Percentiles rank a stretch among this genome's conserved stretches.
Conservation (phyloP, 2,888 invertebrate species). For the Ditula angustiorana region DNA sequence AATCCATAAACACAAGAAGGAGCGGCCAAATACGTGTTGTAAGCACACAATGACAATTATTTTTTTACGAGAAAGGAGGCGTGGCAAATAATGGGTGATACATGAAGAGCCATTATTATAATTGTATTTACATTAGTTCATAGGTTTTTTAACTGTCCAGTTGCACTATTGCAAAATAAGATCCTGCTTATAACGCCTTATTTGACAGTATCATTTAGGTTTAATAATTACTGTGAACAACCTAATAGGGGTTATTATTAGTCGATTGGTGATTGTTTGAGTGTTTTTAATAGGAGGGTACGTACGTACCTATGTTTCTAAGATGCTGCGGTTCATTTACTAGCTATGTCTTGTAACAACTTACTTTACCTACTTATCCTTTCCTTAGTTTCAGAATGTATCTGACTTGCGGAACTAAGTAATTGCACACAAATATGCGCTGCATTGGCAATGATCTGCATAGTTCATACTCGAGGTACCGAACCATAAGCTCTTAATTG, state of each 20-base stretch:
- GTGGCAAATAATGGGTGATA: too few species aligned
- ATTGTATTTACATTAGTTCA: too few species aligned
- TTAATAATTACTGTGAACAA: too few species aligned
- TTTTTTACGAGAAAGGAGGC: background rate
- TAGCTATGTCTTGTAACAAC: background rate
- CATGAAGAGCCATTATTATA: too few species aligned
- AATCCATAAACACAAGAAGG: background rate
- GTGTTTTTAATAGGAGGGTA: too few species aligned
- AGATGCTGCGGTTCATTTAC: background rate
- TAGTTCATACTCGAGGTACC: conserved; percentile 26
- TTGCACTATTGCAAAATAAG: too few species aligned
- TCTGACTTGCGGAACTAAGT: conserved; percentile 51
- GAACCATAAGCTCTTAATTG: background rate
- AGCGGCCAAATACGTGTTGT: background rate
- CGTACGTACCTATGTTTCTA: background rate
- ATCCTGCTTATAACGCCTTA: too few species aligned
- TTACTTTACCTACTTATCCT: conserved; percentile 38
- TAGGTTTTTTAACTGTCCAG: too few species aligned
- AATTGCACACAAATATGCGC: conserved; percentile 44
- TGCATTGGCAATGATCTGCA: conserved; percentile 47
- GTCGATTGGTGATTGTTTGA: too few species aligned
- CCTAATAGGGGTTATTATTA: too few species aligned
- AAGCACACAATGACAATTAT: conserved; percentile 9
- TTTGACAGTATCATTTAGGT: too few species aligned
- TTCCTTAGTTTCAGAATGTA: conserved; percentile 39